Evolutionary conservation across 2,113 vertebrate species (phyloP).

Genomic region (Galbula dea): DNA sequence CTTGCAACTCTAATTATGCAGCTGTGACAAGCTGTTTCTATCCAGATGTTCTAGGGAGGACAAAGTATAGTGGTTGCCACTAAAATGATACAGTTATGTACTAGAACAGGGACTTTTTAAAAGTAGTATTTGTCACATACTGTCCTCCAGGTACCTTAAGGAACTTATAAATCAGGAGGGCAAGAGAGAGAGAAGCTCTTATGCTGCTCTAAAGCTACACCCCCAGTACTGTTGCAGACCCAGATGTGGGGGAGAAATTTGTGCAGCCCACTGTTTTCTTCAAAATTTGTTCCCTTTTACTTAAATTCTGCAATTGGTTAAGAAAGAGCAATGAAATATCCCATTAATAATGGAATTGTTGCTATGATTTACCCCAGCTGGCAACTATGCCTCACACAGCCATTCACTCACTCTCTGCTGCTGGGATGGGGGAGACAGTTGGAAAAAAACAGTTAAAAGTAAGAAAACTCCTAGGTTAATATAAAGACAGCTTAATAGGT

Average conservation of each 20-base stretch:
- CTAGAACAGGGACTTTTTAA: neutral
- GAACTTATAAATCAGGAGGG: neutral
- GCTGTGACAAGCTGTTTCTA: neutral
- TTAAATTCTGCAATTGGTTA: neutral
- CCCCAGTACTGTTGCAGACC: neutral
- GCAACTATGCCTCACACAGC: neutral
- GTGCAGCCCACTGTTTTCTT: neutral
- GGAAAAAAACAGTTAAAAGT: neutral
- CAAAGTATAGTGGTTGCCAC: neutral
- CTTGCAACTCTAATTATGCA: slow-evolving; percentile 1
- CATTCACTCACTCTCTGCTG: neutral
- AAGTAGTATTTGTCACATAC: neutral
- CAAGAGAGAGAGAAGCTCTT: neutral
- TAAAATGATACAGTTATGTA: neutral
- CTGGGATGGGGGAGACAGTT: neutral
- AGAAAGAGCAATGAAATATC: neutral
- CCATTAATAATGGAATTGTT: neutral
- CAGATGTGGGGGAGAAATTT: neutral
- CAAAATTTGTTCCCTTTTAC: neutral
- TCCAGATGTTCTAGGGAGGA: slow-evolving; percentile 26
- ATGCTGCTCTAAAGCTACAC: neutral
- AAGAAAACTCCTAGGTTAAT: neutral
- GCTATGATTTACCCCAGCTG: neutral
- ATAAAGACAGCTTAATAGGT: neutral
- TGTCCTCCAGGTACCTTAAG: neutral